Percentiles rank a stretch among this genome's conserved stretches.
phyloP scores from a whole-genome alignment of 2,797 vertebrate genomes.

The Paedocypris micromegethes region DNA sequence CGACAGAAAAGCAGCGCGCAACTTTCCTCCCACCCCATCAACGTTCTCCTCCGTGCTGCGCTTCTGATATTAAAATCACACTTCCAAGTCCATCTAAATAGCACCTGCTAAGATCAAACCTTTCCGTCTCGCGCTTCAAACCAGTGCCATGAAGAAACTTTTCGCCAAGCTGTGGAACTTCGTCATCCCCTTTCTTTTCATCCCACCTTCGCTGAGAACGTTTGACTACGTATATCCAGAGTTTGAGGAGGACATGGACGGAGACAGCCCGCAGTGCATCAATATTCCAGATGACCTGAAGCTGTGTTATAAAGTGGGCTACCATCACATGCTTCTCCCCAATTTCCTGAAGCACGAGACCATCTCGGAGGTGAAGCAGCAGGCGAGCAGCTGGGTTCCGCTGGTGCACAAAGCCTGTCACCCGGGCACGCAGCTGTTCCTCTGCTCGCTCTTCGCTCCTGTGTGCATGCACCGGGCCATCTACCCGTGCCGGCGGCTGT shows the following conservation, averaged over 20 bases:
- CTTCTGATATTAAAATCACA: no score
- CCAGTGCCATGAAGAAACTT: constrained; percentile 30
- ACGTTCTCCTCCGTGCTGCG: no score
- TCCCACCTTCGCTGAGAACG: constrained; percentile 50
- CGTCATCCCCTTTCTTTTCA: constrained; percentile 6
- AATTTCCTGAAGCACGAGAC: constrained; percentile 95
- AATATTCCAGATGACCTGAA: constrained; percentile 88
- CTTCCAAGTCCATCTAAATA: no score
- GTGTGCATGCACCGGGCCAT: constrained; percentile 83
- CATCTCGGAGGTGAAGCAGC: constrained; percentile 94
- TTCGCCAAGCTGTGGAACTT: constrained; percentile 4
- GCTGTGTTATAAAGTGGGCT: constrained; percentile 90
- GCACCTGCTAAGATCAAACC: no score
- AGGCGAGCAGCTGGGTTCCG: constrained; percentile 96
- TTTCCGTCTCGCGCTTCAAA: no score
- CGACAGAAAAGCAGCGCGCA: neutral
- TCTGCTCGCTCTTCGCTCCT: constrained; percentile 89
- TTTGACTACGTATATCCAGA: constrained; percentile 54
- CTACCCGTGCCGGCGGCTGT: constrained; percentile 83
- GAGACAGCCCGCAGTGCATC: constrained; percentile 84
- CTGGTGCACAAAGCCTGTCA: constrained; percentile 96
- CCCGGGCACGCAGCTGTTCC: constrained; percentile 87
- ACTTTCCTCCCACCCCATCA: neutral
- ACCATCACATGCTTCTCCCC: constrained; percentile 87
- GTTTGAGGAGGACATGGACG: constrained; percentile 85